Percentiles rank a stretch among this genome's conserved stretches.
Evolutionary conservation across 2,797 vertebrate genomes (phyloP).

Genomic region (Poeciliopsis turneri): DNA sequence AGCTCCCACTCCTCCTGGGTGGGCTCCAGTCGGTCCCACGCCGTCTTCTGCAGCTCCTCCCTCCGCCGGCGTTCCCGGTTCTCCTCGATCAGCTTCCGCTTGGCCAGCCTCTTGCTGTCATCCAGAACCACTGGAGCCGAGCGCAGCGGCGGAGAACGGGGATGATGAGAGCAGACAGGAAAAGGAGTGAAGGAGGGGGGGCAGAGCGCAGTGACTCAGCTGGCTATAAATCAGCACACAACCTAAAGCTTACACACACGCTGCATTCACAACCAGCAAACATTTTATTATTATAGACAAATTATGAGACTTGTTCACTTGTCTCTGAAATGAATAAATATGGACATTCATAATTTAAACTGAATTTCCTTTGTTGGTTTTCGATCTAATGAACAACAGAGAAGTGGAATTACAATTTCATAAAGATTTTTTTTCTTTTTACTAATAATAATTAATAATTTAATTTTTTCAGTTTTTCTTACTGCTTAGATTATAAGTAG

Average conservation of each 20-base stretch:
- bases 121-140: constrained; percentile 90
- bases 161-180: not conserved
- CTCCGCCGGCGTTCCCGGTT: constrained; percentile 91
- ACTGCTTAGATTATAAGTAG: too few relatives aligned
- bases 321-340: not conserved
- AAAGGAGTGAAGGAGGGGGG: not conserved
- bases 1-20: constrained; percentile 96
- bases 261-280: not conserved
- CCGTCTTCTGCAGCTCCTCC: constrained; percentile 91
- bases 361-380: not conserved
- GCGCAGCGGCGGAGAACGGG: not conserved
- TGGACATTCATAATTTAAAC: not conserved
- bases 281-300: not conserved
- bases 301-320: not conserved
- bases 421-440: not conserved
- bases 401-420: not conserved
- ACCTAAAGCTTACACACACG: not conserved
- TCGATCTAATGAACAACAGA: not conserved
- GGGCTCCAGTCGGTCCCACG: constrained; percentile 91
- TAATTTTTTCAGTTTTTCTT: too few relatives aligned
- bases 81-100: constrained; percentile 96
- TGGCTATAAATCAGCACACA: not conserved
- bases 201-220: not conserved
- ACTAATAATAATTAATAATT: not conserved
- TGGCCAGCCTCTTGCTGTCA: constrained; percentile 94